These are phyloP conservation scores for Ciconia stormi DNA, from an alignment of 2,113 vertebrate species.

Conservation along the genomic window DNA sequence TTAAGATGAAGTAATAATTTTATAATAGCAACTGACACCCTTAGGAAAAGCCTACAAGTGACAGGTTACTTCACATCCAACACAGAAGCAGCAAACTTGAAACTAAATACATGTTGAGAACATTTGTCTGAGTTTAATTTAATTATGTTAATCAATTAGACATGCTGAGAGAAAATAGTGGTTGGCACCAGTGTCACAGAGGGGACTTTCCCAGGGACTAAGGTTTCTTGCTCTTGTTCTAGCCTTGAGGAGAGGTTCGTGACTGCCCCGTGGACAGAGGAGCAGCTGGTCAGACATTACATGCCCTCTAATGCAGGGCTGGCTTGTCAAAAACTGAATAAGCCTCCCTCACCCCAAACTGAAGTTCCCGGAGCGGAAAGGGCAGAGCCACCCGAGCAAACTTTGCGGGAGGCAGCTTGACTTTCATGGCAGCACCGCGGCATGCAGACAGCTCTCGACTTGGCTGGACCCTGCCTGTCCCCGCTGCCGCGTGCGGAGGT, in stretches of 20 bases:
- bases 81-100: background rate
- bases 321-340: background rate
- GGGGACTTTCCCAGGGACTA: background rate
- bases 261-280: background rate
- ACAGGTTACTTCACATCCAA: background rate
- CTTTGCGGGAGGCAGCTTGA: background rate
- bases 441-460: rapidly evolving
- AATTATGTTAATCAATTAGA: background rate
- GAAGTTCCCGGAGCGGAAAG: background rate
- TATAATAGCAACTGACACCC: background rate
- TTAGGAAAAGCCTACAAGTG: background rate
- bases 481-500: rapidly evolving
- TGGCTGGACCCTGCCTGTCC: background rate
- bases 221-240: background rate
- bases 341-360: background rate
- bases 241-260: background rate
- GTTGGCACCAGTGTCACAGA: background rate
- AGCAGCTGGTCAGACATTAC: background rate
- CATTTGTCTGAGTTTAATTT: background rate
- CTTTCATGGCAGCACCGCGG: background rate
- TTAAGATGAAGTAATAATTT: background rate
- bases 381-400: background rate
- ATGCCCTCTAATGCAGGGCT: background rate
- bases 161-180: background rate
- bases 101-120: background rate